Conservation (phyloP, 2,888 invertebrate genomes). For the Epistrophella euchroma region DNA sequence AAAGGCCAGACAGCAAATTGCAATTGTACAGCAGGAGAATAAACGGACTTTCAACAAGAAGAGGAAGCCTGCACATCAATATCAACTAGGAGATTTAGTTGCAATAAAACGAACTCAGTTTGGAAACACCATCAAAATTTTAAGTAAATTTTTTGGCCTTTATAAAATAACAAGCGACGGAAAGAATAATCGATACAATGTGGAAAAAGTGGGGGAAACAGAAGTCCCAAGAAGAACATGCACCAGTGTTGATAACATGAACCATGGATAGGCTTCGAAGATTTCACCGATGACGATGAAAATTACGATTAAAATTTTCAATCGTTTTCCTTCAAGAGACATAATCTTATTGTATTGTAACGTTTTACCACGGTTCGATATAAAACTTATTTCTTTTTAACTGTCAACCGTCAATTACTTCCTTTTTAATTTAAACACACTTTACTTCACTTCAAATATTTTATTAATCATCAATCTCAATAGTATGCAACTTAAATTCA, state of each 20-base stretch:
- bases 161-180: slow-evolving; percentile 36
- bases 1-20: slow-evolving; percentile 15
- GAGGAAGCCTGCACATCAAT: slow-evolving; percentile 13
- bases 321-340: too few relatives aligned
- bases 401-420: too few relatives aligned
- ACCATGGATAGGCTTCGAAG: too few relatives aligned
- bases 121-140: slow-evolving; percentile 46
- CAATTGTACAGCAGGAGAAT: slow-evolving; percentile 31
- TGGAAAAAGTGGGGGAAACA: slow-evolving; percentile 52
- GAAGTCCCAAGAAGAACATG: slow-evolving; percentile 57
- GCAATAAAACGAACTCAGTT: slow-evolving; percentile 58
- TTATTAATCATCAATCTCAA: too few relatives aligned
- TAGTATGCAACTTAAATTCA: too few relatives aligned
- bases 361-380: too few relatives aligned
- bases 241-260: slow-evolving; percentile 50
- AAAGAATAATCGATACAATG: slow-evolving; percentile 48
- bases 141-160: background rate
- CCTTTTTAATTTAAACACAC: too few relatives aligned
- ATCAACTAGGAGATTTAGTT: slow-evolving; percentile 36
- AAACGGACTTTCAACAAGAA: slow-evolving; percentile 11
- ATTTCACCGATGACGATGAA: too few relatives aligned
- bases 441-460: too few relatives aligned
- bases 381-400: too few relatives aligned
- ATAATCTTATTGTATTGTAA: too few relatives aligned
- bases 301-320: too few relatives aligned